phyloP scores from a whole-genome alignment of 2,888 invertebrate genomes.

The Pammene aurita region DNA sequence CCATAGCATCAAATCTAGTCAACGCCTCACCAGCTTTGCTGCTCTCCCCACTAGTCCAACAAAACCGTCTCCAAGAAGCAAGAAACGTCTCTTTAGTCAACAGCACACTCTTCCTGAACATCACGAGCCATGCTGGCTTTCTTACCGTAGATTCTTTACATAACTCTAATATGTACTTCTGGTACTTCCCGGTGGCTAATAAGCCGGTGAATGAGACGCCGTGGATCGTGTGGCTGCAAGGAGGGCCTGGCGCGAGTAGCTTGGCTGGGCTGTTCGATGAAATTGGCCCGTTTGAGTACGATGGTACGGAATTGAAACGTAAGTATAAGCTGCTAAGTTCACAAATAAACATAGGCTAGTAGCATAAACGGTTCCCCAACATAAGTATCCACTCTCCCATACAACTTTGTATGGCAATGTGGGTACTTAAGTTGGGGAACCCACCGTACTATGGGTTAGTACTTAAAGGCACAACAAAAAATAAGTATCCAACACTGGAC shows the following conservation, averaged over 20 bases:
- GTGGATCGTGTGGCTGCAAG: conserved; percentile 93
- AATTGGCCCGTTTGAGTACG: conserved; percentile 68
- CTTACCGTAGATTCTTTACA: conserved; percentile 87
- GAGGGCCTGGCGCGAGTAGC: conserved; percentile 91
- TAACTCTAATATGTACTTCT: conserved; percentile 91
- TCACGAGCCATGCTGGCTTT: conserved; percentile 78
- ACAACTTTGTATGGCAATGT: too few relatives aligned
- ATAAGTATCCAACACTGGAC: too few relatives aligned
- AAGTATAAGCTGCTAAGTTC: conserved; percentile 46
- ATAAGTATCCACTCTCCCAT: too few relatives aligned
- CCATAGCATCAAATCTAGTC: conserved; percentile 20
- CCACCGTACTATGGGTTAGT: too few relatives aligned
- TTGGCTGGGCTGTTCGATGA: conserved; percentile 69
- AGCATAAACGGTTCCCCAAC: too few relatives aligned
- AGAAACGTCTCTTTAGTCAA: conserved; percentile 59
- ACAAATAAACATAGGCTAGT: too few relatives aligned
- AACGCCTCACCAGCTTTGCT: conserved; percentile 54
- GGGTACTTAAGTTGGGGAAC: too few relatives aligned
- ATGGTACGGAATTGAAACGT: conserved; percentile 56
- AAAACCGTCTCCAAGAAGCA: conserved; percentile 57
- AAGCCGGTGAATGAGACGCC: conserved; percentile 78
- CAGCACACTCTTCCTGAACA: conserved; percentile 60
- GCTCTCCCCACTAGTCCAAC: conserved; percentile 62
- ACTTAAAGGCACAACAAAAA: too few relatives aligned
- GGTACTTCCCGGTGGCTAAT: conserved; percentile 88